phyloP scores from a whole-genome alignment of 2,797 vertebrate genomes.

The Hylomyscus alleni region DNA sequence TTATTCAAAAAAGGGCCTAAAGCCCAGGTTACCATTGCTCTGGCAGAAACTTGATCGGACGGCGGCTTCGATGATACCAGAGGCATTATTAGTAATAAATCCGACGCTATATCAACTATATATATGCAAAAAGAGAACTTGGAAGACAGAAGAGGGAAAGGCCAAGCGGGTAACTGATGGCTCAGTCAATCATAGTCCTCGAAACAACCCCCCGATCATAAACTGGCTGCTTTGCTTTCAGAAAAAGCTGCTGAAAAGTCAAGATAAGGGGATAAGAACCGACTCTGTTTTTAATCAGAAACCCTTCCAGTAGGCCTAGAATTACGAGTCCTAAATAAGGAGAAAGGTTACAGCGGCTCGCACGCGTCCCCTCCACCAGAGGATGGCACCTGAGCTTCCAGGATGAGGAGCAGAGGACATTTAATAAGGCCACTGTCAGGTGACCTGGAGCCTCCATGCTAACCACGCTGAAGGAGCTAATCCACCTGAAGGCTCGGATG shows the following conservation, averaged over 20 bases:
- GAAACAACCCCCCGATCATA: not conserved
- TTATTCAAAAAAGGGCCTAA: not conserved
- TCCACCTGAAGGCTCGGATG: constrained; percentile 81
- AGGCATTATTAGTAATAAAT: not conserved
- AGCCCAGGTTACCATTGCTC: not conserved
- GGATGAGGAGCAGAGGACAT: constrained; percentile 48
- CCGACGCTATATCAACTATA: not conserved
- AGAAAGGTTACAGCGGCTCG: constrained; percentile 69
- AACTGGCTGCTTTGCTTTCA: not conserved
- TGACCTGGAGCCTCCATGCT: constrained; percentile 75
- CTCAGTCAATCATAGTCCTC: constrained; percentile 47
- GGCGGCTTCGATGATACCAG: not conserved
- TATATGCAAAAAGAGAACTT: constrained; percentile 56
- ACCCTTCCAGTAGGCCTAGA: constrained; percentile 62
- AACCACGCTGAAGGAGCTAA: constrained; percentile 78
- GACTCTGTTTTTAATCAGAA: constrained; percentile 75
- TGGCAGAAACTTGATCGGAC: not conserved
- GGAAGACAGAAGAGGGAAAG: not conserved
- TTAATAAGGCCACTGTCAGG: constrained; percentile 74
- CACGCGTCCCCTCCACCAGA: rapidly evolving
- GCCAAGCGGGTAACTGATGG: constrained; percentile 27
- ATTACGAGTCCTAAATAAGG: constrained; percentile 78
- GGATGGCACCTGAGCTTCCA: not conserved
- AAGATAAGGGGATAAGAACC: constrained; percentile 69
- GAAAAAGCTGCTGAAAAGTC: constrained; percentile 74